phyloP scores from a whole-genome alignment of 2,797 vertebrate genomes.

The Trachurus trachurus region DNA sequence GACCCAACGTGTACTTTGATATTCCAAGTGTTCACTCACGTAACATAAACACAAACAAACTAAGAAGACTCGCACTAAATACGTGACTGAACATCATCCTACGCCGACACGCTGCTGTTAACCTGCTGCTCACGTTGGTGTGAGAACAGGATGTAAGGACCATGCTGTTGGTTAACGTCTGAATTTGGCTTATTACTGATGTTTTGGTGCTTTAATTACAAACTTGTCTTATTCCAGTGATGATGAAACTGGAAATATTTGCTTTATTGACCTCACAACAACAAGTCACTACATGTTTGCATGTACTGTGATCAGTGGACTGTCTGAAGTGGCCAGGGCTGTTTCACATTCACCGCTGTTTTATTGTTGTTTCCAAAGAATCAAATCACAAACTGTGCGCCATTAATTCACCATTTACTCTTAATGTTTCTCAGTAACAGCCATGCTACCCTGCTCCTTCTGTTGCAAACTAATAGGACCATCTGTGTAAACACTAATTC shows the following conservation, averaged over 20 bases:
- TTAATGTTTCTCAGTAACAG: conserved; percentile 50
- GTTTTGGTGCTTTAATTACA: no score
- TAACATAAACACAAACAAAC: neutral
- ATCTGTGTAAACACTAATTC: conserved; percentile 60
- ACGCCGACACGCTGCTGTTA: neutral
- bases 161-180: neutral
- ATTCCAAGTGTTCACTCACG: no score
- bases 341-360: conserved; percentile 27
- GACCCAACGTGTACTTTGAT: neutral
- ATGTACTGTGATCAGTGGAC: conserved; percentile 3
- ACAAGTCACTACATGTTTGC: neutral
- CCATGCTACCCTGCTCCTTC: conserved; percentile 36
- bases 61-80: neutral
- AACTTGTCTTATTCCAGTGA: no score
- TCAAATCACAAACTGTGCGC: conserved; percentile 52
- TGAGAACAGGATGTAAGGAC: neutral
- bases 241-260: neutral
- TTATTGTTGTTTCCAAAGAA: conserved; percentile 42
- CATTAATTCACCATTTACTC: conserved; percentile 58
- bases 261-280: neutral
- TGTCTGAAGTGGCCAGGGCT: neutral
- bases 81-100: neutral
- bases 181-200: neutral
- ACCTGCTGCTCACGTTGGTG: neutral
- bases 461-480: conserved; percentile 56